phyloP scores from a whole-genome alignment of 2,797 vertebrate genomes.

The Poeciliopsis infans region DNA sequence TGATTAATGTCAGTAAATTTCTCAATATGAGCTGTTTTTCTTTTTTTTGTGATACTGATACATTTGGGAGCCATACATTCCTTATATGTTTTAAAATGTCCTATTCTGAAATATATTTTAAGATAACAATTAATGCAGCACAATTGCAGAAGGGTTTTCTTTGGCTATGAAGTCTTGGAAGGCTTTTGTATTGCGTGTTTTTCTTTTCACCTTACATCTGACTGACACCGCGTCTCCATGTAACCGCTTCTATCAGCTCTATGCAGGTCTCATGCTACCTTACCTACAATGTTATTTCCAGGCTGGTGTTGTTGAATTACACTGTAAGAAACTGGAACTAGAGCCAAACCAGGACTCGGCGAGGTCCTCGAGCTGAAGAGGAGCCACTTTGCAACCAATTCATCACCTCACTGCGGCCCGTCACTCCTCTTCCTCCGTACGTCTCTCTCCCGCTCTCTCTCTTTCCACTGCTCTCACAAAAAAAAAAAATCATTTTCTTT shows the following conservation, averaged over 20 bases:
- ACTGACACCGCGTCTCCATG: slow-evolving; percentile 1
- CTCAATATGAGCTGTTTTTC: neutral
- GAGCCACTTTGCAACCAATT: slow-evolving; percentile 74
- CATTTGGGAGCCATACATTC: neutral
- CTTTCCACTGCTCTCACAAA: slow-evolving; percentile 30
- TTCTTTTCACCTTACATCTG: neutral
- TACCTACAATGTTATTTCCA: slow-evolving; percentile 34
- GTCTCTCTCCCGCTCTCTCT: slow-evolving; percentile 59
- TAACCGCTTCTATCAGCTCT: slow-evolving; percentile 16
- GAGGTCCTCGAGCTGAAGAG: slow-evolving; percentile 70
- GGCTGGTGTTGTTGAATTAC: slow-evolving; percentile 37
- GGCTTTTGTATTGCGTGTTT: neutral
- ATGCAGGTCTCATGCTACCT: slow-evolving; percentile 14
- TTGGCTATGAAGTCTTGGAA: neutral
- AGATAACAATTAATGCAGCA: neutral
- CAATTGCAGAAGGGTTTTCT: neutral
- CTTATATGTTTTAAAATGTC: neutral
- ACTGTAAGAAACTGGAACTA: slow-evolving; percentile 25
- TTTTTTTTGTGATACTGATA: neutral
- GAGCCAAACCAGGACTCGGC: slow-evolving; percentile 43
- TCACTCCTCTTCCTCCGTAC: slow-evolving; percentile 49
- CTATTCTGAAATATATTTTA: neutral
- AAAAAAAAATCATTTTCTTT: slow-evolving; percentile 63
- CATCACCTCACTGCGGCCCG: slow-evolving; percentile 68
- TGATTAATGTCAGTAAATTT: too few relatives aligned